Conservation (phyloP, 2,888 invertebrate species). For the Lasioglossum lativentre region DNA sequence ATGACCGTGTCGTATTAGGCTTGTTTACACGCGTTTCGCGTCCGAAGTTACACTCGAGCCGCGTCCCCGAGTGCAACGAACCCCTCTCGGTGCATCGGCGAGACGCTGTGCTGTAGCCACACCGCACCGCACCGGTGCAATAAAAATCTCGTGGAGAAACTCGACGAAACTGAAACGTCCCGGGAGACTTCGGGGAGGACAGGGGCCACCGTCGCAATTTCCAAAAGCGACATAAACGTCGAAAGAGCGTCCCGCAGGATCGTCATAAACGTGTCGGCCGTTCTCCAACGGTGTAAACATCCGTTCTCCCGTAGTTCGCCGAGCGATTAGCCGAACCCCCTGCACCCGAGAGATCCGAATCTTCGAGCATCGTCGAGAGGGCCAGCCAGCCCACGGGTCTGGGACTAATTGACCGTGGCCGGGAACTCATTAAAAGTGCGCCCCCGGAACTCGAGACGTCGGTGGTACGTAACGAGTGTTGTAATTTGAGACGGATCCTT, state of each 20-base stretch:
- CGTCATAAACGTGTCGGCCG: conserved; percentile 23
- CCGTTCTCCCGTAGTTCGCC: neutral
- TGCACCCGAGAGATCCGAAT: conserved; percentile 46
- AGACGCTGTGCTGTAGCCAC: too few species aligned
- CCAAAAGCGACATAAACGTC: conserved; percentile 43
- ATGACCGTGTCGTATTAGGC: neutral
- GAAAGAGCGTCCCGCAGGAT: neutral
- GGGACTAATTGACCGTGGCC: conserved; percentile 70
- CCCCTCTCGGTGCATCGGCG: neutral
- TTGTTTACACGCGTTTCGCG: neutral
- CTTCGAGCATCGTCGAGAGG: neutral
- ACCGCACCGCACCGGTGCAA: too few species aligned
- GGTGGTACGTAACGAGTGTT: conserved; percentile 75
- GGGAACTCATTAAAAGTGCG: conserved; percentile 78
- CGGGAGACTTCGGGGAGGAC: conserved; percentile 4
- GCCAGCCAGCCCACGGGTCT: conserved; percentile 13
- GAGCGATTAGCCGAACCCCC: conserved; percentile 18
- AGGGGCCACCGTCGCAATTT: conserved; percentile 27
- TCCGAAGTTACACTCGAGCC: conserved; percentile 15
- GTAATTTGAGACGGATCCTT: conserved; percentile 76
- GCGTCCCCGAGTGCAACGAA: conserved; percentile 6
- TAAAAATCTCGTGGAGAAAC: conserved; percentile 41
- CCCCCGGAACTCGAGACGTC: conserved; percentile 75
- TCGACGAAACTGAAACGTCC: conserved; percentile 42
- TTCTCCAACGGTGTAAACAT: conserved; percentile 29